Evolutionary conservation across 2,113 vertebrate species (phyloP).

Genomic region (Ploceus nigricollis): DNA sequence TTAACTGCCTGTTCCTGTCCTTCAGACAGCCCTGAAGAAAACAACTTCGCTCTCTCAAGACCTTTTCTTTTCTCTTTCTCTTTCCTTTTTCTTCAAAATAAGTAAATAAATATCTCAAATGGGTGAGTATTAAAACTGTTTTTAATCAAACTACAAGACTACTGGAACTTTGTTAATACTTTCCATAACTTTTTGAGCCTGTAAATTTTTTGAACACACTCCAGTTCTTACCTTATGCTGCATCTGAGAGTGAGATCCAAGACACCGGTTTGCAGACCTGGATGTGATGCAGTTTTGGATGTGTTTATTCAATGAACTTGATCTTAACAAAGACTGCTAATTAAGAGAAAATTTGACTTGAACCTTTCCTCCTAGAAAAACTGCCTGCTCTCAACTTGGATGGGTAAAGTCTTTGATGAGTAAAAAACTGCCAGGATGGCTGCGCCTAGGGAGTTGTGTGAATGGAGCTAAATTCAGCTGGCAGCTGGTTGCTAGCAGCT

Average conservation of each 20-base stretch:
- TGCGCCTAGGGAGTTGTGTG: background rate
- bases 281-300: background rate
- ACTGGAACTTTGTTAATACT: accelerated
- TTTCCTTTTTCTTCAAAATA: background rate
- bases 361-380: background rate
- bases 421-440: background rate
- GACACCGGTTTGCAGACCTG: accelerated
- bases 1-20: background rate
- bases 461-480: background rate
- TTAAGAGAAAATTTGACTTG: background rate
- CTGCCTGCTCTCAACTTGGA: background rate
- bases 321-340: background rate
- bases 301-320: background rate
- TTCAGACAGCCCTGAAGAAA: background rate
- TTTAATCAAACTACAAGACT: background rate
- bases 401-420: background rate
- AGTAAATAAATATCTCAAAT: background rate
- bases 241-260: background rate
- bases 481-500: background rate
- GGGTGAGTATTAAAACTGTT: background rate
- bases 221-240: background rate
- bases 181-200: background rate
- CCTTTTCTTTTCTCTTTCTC: background rate
- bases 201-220: background rate
- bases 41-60: background rate